These are phyloP conservation scores for Acanthosepion esculentum DNA, from an alignment of 2,888 invertebrate genomes.

Conservation along the genomic window DNA sequence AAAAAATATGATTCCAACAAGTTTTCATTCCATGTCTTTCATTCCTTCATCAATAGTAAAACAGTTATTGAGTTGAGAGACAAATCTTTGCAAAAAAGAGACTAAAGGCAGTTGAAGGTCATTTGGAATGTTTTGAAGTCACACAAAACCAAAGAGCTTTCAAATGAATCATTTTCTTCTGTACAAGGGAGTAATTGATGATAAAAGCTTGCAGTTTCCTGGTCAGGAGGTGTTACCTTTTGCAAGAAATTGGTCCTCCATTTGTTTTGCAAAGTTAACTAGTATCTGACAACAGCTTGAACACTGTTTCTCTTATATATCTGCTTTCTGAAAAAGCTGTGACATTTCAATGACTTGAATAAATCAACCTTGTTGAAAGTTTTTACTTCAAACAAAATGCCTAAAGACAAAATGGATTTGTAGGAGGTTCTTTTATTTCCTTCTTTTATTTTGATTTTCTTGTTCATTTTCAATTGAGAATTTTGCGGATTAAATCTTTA, in stretches of 20 bases:
- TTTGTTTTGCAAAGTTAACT: not conserved
- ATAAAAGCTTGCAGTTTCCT: not conserved
- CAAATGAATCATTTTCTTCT: not conserved
- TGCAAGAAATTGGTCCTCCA: not conserved
- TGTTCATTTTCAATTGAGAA: not conserved
- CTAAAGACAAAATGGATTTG: not conserved
- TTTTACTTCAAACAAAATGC: slow-evolving; percentile 22
- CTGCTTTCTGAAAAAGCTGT: not conserved
- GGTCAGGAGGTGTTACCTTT: not conserved
- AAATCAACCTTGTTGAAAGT: not conserved
- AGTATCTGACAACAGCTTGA: not conserved
- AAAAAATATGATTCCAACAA: not conserved
- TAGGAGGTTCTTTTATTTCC: not conserved
- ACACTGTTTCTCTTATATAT: not conserved
- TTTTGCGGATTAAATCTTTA: slow-evolving; percentile 8
- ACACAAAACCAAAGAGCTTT: not conserved
- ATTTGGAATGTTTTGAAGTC: not conserved
- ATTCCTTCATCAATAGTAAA: not conserved
- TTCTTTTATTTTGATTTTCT: not conserved
- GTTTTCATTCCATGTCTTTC: not conserved
- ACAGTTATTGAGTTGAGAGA: not conserved
- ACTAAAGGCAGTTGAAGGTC: slow-evolving; percentile 9
- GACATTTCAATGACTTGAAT: slow-evolving; percentile 8
- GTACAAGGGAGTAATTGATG: not conserved
- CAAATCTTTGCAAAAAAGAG: not conserved